Evolutionary conservation across 30 jellyfish, hydroid and myxozoan species (phyloP).

Genomic region (Hydractinia symbiolongicarpus): DNA sequence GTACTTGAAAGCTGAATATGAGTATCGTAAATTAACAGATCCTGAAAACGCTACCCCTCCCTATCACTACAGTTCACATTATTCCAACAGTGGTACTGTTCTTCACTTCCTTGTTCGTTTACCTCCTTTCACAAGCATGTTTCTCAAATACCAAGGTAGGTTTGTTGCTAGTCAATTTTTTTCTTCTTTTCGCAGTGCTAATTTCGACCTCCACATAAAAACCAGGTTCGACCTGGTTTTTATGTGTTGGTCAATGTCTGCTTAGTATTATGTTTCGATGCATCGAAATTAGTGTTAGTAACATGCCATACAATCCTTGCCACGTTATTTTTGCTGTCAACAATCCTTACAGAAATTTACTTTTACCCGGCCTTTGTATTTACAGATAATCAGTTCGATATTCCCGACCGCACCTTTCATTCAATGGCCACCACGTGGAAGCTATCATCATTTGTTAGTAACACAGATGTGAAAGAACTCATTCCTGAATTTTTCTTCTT

Average conservation of each 20-base stretch:
- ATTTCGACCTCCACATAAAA: not conserved
- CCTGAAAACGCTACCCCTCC: constrained; percentile 92
- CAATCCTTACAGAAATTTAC: not conserved
- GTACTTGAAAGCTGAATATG: constrained; percentile 87
- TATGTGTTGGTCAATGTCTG: too few species aligned
- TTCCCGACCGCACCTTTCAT: constrained; percentile 98
- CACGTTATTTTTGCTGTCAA: not conserved
- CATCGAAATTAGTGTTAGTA: too few species aligned
- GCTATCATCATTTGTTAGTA: constrained; percentile 85
- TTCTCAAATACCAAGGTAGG: constrained; percentile 89
- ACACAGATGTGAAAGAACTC: constrained; percentile 94
- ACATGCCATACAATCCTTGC: not conserved
- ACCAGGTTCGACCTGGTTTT: not conserved
- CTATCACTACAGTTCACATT: constrained; percentile 95
- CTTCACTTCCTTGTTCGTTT: constrained; percentile 93
- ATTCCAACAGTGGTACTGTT: constrained; percentile 97
- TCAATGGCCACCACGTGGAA: constrained; percentile 91
- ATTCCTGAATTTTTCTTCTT: constrained; percentile 95
- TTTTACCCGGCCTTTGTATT: not conserved
- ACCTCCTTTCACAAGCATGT: constrained; percentile 96
- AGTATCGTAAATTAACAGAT: constrained; percentile 47
- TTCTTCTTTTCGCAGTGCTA: not conserved
- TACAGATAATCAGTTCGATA: constrained; percentile 90
- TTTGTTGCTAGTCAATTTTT: constrained; percentile 16
- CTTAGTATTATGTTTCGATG: too few species aligned